Percentiles rank a stretch among this genome's conserved stretches.
Conservation (phyloP, 2,113 vertebrate species). For the Eulemur macaco region DNA sequence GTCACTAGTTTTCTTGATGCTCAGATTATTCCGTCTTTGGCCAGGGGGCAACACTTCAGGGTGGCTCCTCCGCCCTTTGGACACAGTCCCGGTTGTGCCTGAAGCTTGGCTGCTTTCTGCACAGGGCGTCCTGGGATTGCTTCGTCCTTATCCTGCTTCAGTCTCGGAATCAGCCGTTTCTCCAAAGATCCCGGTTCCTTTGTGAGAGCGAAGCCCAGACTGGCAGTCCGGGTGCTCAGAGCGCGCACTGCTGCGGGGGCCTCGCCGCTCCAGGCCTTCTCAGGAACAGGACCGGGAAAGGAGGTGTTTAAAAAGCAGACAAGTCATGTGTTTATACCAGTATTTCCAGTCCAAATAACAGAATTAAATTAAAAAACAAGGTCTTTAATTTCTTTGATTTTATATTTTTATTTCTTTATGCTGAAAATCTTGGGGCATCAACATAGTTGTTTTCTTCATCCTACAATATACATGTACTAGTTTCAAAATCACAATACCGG, state of each 20-base stretch:
- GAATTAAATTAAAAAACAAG: background rate
- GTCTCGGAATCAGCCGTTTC: background rate
- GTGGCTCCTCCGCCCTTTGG: background rate
- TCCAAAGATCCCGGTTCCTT: background rate
- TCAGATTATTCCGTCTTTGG: background rate
- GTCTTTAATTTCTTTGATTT: background rate
- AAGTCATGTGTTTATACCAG: background rate
- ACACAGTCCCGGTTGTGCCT: background rate
- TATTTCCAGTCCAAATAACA: background rate
- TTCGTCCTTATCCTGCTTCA: background rate
- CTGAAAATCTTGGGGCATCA: background rate
- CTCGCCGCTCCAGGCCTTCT: background rate
- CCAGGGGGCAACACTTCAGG: background rate
- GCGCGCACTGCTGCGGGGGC: background rate
- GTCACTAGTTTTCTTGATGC: background rate
- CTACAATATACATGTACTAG: background rate
- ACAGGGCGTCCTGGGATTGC: background rate
- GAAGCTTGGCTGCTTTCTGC: background rate
- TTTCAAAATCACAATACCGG: background rate
- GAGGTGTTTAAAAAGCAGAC: background rate
- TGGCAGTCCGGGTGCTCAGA: accelerated
- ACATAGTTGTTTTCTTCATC: background rate
- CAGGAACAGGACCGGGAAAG: background rate
- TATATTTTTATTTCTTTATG: background rate
- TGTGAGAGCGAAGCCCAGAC: background rate